Evolutionary conservation across 2,888 invertebrate genomes (phyloP).

Genomic region (Ctena decussata): DNA sequence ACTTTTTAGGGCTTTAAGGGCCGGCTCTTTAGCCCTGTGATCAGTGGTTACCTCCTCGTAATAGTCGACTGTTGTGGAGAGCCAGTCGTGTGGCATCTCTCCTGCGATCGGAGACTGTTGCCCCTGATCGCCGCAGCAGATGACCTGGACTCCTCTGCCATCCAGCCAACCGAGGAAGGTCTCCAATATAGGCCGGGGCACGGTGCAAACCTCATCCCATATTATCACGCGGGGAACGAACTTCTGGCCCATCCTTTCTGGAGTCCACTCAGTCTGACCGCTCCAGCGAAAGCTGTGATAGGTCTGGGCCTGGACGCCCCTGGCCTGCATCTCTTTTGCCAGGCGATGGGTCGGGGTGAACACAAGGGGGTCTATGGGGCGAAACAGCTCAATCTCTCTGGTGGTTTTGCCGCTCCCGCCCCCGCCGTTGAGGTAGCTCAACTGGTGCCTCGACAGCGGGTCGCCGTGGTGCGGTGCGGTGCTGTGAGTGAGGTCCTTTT

Average conservation of each 20-base stretch:
- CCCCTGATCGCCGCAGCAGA: conserved; percentile 17
- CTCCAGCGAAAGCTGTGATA: neutral
- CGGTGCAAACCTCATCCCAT: conserved; percentile 11
- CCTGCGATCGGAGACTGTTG: neutral
- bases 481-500: neutral
- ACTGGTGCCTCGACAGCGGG: neutral
- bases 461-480: neutral
- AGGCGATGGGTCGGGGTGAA: conserved; percentile 9
- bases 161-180: conserved; percentile 7
- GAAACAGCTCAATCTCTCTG: neutral
- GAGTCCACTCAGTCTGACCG: neutral
- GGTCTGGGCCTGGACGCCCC: neutral
- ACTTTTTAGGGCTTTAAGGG: no score
- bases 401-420: no score
- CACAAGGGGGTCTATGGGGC: neutral
- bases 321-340: neutral
- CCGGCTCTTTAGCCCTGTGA: neutral
- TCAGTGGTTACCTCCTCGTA: neutral
- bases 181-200: neutral
- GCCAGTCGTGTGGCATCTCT: neutral
- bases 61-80: neutral
- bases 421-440: neutral
- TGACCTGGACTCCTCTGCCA: conserved; percentile 3
- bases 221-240: neutral
- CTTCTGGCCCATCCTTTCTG: neutral